A percentile compares a stretch with the other conserved stretches of the same genome.
phyloP scores from a whole-genome alignment of 2,113 vertebrate genomes.

The Riparia riparia region DNA sequence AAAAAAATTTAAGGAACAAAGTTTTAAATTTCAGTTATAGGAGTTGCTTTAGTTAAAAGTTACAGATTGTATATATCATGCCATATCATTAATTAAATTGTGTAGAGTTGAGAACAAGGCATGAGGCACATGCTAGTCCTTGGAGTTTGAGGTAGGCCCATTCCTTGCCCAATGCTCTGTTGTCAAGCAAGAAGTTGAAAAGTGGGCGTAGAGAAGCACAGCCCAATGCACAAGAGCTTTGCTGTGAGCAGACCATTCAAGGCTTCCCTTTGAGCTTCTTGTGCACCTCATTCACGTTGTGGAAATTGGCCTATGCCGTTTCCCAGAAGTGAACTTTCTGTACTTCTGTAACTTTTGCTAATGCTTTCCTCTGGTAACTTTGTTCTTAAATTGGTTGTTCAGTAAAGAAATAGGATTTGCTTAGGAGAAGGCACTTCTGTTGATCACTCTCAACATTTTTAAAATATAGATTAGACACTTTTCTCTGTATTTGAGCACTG shows the following conservation, averaged over 20 bases:
- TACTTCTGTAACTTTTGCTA: neutral
- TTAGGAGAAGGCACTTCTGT: neutral
- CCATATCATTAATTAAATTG: neutral
- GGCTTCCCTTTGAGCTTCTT: neutral
- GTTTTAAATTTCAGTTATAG: neutral
- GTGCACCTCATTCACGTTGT: rapidly evolving
- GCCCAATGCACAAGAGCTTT: neutral
- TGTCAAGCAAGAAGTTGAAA: neutral
- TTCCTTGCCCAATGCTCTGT: neutral
- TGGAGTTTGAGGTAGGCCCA: neutral
- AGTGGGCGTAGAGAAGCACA: neutral
- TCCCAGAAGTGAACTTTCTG: neutral
- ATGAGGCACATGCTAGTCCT: neutral
- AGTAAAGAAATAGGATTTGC: neutral
- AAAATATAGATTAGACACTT: neutral
- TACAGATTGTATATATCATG: neutral
- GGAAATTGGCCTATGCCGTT: neutral
- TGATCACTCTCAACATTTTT: neutral
- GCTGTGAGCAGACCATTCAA: neutral
- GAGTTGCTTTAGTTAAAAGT: neutral
- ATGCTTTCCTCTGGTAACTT: neutral
- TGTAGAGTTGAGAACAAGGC: neutral
- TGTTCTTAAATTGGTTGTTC: neutral
- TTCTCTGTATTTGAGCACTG: neutral
- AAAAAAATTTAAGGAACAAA: neutral